Evolutionary conservation across 1,140 invertebrate genomes (phyloP).

Genomic region (Drosophila ananassae): DNA sequence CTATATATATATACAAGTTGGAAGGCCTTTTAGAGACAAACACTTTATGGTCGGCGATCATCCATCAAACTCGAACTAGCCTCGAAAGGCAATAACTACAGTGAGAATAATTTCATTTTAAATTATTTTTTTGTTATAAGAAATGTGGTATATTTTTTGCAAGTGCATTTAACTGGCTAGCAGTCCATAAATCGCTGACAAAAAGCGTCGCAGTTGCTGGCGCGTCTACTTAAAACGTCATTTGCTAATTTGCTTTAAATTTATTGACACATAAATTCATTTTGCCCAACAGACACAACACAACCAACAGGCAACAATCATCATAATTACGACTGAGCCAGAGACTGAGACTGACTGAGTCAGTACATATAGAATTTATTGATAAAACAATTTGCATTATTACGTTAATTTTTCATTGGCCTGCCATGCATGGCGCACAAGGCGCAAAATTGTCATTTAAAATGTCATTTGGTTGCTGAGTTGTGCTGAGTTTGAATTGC

Average conservation of each 20-base stretch:
- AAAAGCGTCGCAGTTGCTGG: conserved; percentile 37
- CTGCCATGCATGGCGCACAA: conserved; percentile 38
- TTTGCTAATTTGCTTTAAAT: conserved; percentile 80
- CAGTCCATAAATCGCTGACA: conserved; percentile 69
- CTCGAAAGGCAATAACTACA: conserved; percentile 2
- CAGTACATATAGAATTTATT: conserved; percentile 76
- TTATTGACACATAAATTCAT: conserved; percentile 81
- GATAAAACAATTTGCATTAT: conserved; percentile 82
- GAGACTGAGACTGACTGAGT: conserved; percentile 21
- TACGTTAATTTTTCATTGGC: conserved; percentile 69
- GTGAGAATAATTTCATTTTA: neutral
- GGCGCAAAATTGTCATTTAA: conserved; percentile 81
- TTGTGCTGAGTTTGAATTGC: conserved; percentile 64
- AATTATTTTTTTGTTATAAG: too few relatives aligned
- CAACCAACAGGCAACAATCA: conserved; percentile 32
- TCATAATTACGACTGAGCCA: conserved; percentile 55
- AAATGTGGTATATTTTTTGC: neutral
- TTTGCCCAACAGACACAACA: conserved; percentile 34
- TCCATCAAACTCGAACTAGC: conserved; percentile 51
- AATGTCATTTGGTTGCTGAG: conserved; percentile 65
- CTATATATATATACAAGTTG: neutral
- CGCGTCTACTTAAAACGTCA: conserved; percentile 73
- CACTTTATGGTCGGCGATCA: conserved; percentile 50
- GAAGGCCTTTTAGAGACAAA: conserved; percentile 56
- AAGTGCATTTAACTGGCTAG: neutral